Base-by-base conservation (phyloP, 1,140 invertebrate genomes). In the Achatina immaculata region DNA sequence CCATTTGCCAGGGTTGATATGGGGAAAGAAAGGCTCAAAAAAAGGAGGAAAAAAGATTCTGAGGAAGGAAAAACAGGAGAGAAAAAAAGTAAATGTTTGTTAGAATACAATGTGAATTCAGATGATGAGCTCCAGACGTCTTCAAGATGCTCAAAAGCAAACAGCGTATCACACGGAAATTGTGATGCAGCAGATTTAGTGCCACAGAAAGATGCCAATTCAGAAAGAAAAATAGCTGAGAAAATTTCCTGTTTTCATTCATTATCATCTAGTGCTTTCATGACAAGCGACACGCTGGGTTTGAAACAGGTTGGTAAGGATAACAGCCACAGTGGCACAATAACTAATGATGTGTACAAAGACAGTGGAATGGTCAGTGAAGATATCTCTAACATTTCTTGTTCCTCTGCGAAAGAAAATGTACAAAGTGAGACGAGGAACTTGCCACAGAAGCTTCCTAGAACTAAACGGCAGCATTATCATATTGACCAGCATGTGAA, bases 381-480 rank as follows among this genome's bases (percentile, higher is more conserved):
- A 58, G 75, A 78, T 45, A 31, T 78, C n/a, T 78, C 75, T 7
- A 78, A 78, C 34, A 66, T 42, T 31, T 78, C 75, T 16, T 28
- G 19, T 43, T 78, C 75, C 11, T 78, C 75, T 28, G 28, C 58
- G 7, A 78, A 78, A 66, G 75, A 78, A 36, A 78, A 78, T 78
- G 62, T 66, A 16, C 31, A 6, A 16, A 65, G 38, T 7, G 16
- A 75, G 21, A 38, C 24, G 28, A 55, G 28, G 28, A 14, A 11
- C 7, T 34, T 28, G 1, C n/a, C 28, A 55, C 73, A 75, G 38
- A 55, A 51, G 48, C 38, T 75, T 31, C 73, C 73, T 16, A 31
- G 19, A 36, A 40, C 36, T 16, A 75, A 58, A 31, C 43, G 40
- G 9, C 14, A 34, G 0, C 34, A 58, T 34, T 78, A 55, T 42